Base-by-base conservation (phyloP, 2,797 vertebrate genomes). In the Tapirus indicus region DNA sequence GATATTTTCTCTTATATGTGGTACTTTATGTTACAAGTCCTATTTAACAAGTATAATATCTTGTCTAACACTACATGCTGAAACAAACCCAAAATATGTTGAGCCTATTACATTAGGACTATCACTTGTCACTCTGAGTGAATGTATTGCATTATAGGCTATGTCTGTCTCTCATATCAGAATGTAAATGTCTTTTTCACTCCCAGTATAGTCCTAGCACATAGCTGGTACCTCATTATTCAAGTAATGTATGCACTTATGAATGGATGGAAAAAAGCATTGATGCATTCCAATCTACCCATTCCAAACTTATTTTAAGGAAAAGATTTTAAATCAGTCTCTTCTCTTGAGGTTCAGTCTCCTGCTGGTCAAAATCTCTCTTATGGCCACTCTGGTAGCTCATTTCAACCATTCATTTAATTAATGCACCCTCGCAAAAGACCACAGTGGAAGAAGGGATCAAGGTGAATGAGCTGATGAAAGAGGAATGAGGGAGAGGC, bases 1-100 rank as follows among this genome's bases (percentile, higher is more conserved):
- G 49, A 96, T 79, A 97, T 97, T 94, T 89, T 66, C 86, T 87
- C 29, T 95, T 97, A 93, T 68, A 80, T 91, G 92, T 23, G 21
- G 93, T 90, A 95, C 71, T 95, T 87, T 72, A 62, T 96, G 88
- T 94, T 92, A 86, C 56, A 95, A 93, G 52, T 92, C 44, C 56
- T 95, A 54, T 85, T 95, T 84, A 94, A 94, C 71, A 95, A 85
- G 95, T 78, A 66, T 79, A 96, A 95, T 94, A 60, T 94, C 58
- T 78, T 91, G 29, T 91, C 69, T 97, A 66, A 94, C 47, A 66
- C 64, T 71, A 74, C n/a, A 79, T 83, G 66, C 52, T 78, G 49
- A 97, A 92, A 86, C 29, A 88, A 84, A 84, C 12, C 62, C 32
- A 35, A 92, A 87, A 77, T 82, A 41, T 13, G 11, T 38, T 52